These are phyloP conservation scores for Phyllopteryx taeniolatus DNA, from an alignment of 2,113 vertebrate genomes.

Conservation along the genomic window DNA sequence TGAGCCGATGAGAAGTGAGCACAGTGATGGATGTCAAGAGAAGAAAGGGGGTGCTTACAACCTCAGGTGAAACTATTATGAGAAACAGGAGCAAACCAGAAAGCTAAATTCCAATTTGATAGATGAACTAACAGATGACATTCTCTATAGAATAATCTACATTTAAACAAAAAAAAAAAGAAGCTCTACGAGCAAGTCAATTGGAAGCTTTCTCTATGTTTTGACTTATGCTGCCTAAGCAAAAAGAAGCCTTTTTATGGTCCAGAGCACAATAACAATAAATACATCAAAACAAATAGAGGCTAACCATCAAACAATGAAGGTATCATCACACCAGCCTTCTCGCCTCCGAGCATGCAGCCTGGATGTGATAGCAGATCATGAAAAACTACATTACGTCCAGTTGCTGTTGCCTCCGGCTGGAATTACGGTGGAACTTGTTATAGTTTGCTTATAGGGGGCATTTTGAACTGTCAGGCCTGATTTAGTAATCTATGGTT, in stretches of 20 bases:
- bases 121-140: neutral
- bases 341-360: slow-evolving; percentile 40
- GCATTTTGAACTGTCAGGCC: slow-evolving; percentile 53
- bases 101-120: neutral
- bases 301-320: slow-evolving; percentile 5
- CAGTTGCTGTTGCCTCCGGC: slow-evolving; percentile 53
- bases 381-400: slow-evolving; percentile 60
- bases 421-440: slow-evolving; percentile 65
- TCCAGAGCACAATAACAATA: slow-evolving; percentile 1
- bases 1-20: too few species aligned
- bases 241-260: neutral
- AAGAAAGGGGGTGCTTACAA: too few species aligned
- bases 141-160: neutral
- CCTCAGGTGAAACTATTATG: neutral
- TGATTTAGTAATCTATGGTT: slow-evolving; percentile 46
- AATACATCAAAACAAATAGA: slow-evolving; percentile 1
- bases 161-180: neutral
- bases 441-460: slow-evolving; percentile 57
- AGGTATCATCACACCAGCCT: slow-evolving; percentile 20
- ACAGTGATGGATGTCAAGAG: too few species aligned
- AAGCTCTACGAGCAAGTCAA: neutral
- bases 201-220: neutral
- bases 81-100: neutral
- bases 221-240: neutral
- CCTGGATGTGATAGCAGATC: slow-evolving; percentile 52